These are phyloP conservation scores for Lysiphlebus fabarum DNA, from an alignment of 1,140 invertebrate genomes.

Conservation along the genomic window DNA sequence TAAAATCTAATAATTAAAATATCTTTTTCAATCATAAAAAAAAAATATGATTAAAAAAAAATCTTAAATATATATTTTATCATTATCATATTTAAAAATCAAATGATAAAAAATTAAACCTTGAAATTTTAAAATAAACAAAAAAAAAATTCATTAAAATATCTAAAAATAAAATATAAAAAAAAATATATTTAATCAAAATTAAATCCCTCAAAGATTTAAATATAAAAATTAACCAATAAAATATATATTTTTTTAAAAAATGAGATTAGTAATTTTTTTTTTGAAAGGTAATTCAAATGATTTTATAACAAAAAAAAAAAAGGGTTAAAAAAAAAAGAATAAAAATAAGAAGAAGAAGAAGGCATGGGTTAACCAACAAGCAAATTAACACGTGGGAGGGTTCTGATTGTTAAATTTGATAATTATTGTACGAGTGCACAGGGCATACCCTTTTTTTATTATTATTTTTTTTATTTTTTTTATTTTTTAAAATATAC, in stretches of 20 bases:
- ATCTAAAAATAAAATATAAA: not conserved
- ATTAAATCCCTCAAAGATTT: too few relatives aligned
- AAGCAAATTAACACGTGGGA: constrained; percentile 57
- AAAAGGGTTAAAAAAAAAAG: constrained; percentile 28
- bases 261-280: constrained; percentile 17
- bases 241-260: too few relatives aligned
- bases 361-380: constrained; percentile 48
- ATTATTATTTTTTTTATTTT: constrained; percentile 8
- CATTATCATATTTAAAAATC: too few relatives aligned
- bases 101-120: too few relatives aligned
- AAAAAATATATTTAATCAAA: too few relatives aligned
- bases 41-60: too few relatives aligned
- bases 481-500: constrained; percentile 8
- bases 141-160: too few relatives aligned
- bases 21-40: too few relatives aligned
- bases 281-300: constrained; percentile 18
- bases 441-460: constrained; percentile 18
- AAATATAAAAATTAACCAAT: not conserved
- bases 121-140: too few relatives aligned
- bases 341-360: constrained; percentile 27
- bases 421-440: constrained; percentile 44
- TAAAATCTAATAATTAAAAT: too few relatives aligned
- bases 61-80: too few relatives aligned
- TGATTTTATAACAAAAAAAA: not conserved
- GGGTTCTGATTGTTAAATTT: constrained; percentile 45